Conservation (phyloP, 1,140 invertebrate species). For the Megathymus violae region DNA sequence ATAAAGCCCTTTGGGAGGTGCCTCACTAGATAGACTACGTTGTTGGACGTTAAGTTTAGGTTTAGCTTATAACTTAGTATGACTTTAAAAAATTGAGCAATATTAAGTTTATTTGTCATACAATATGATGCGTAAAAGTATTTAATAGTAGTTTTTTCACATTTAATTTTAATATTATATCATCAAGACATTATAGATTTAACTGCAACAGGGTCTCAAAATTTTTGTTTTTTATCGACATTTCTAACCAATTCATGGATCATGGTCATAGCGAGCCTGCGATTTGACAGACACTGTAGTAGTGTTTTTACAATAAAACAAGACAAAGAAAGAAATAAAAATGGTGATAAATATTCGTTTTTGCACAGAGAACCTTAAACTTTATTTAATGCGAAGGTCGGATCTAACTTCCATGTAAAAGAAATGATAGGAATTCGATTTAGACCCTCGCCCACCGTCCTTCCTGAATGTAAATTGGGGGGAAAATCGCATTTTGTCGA, state of each 20-base stretch:
- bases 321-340: neutral
- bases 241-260: no score
- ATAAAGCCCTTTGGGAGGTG: conserved; percentile 25
- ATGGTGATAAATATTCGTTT: conserved; percentile 26
- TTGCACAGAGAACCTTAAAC: conserved; percentile 31
- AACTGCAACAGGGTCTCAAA: no score
- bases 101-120: no score
- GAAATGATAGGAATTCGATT: conserved; percentile 78
- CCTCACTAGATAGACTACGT: neutral
- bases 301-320: no score
- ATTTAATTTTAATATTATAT: no score
- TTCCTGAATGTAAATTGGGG: conserved; percentile 76
- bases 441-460: conserved; percentile 65
- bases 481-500: conserved; percentile 61
- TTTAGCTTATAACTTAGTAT: neutral
- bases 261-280: no score
- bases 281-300: no score
- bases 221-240: no score
- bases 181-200: no score
- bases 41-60: neutral
- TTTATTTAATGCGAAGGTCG: conserved; percentile 23
- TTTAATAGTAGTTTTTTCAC: no score
- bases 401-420: conserved; percentile 41
- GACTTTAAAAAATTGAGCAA: no score
- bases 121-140: no score